Base-by-base conservation (phyloP, 2,888 invertebrate species). In the Drosophila peninsularis region DNA sequence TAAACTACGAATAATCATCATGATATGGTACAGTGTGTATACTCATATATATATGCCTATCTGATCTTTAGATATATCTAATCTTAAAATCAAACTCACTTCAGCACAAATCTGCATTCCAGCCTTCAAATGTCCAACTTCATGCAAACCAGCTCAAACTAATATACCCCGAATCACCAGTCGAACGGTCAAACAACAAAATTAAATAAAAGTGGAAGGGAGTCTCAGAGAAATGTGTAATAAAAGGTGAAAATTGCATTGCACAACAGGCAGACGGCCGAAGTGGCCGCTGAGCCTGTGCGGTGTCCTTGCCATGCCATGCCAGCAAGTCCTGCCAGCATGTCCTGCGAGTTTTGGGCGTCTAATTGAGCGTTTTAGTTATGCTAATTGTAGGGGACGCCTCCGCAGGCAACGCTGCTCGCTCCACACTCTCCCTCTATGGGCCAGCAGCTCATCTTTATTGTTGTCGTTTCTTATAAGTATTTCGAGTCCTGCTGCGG, bases 341-440 rank as follows among this genome's bases (percentile, higher is more conserved):
- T 24, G 32, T 63, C 45, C 66, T 57, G 66, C 32, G 9, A 21
- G 50, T 82, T 80, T 85, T 71, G 58, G 72, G 75, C 75, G 71
- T 71, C 76, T 88, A 86, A 86, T 86, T 88, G 88, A 82, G 81
- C 83, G 74, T 86, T 83, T 86, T 86, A 86, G 88, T 81, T 86
- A 86, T 88, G 86, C 88, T 88, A 86, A 86, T 88, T 88, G 87
- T 73, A 64, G 66, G 64, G 45, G 45, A 30, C 39, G 41, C 47
- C 39, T 13, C 14, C 24, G 32, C 37, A 30, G 37, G 13, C 44
- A 34, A 13, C 13, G 13, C 34, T 11, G 7, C 2, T 5, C 27
- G 2, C 9, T 10, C 19, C 11, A 19, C 41, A 30, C 30, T 30
- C 10, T 10, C 30, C 9, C 30, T 45, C 53, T 19, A 30, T 24